A percentile compares a stretch with the other conserved stretches of the same genome.
phyloP scores from a whole-genome alignment of 2,113 vertebrate genomes.

The Caretta caretta region DNA sequence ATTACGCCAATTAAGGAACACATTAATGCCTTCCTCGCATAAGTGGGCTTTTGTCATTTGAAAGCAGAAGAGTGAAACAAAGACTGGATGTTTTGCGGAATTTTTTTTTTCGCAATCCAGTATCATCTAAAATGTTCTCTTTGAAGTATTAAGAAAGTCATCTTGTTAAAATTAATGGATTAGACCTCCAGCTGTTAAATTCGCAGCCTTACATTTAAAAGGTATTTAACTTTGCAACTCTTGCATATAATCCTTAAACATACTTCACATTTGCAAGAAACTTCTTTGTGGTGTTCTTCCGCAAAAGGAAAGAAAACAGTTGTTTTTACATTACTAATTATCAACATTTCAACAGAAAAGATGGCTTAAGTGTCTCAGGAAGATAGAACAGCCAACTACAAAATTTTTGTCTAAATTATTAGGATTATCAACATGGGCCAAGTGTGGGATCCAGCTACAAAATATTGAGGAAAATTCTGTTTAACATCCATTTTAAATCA shows the following conservation, averaged over 20 bases:
- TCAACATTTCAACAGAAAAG: background rate
- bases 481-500: background rate
- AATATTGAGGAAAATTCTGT: background rate
- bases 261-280: background rate
- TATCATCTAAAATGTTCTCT: constrained; percentile 53
- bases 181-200: constrained; percentile 65
- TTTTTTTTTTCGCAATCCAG: background rate
- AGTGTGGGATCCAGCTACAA: background rate
- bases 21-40: accelerated
- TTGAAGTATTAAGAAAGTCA: constrained; percentile 63
- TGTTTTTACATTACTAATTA: background rate
- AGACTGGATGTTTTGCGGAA: background rate
- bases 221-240: constrained; percentile 3
- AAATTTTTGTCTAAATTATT: background rate
- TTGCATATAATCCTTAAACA: constrained; percentile 23
- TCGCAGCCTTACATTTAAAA: constrained; percentile 67
- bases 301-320: background rate
- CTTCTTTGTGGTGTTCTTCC: background rate
- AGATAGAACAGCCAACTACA: constrained; percentile 15
- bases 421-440: background rate
- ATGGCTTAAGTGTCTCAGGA: background rate
- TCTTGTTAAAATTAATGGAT: constrained; percentile 54
- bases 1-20: background rate
- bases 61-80: background rate
- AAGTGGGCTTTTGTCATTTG: background rate